These are phyloP conservation scores for Capromys pilorides DNA, from an alignment of 2,797 vertebrate genomes.

Conservation along the genomic window DNA sequence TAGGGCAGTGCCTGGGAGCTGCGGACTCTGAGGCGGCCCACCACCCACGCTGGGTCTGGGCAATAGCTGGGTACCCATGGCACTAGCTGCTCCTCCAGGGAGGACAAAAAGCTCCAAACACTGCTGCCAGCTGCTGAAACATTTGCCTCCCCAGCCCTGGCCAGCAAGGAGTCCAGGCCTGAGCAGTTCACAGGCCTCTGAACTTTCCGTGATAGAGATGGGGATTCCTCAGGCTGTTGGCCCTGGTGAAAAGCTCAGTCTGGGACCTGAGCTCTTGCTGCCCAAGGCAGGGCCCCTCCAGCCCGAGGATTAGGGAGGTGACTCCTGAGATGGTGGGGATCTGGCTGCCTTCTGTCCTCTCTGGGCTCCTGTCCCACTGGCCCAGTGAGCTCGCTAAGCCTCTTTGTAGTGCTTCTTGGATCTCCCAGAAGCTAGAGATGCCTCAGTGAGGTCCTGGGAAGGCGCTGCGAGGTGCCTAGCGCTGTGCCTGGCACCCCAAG, in stretches of 20 bases:
- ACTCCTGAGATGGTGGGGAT: background rate
- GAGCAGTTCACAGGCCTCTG: slow-evolving; percentile 58
- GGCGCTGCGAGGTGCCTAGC: background rate
- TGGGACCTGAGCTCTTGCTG: background rate
- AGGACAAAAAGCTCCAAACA: slow-evolving; percentile 78
- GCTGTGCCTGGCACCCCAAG: background rate
- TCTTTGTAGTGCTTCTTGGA: slow-evolving; percentile 52
- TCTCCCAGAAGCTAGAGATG: background rate
- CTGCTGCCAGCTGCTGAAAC: slow-evolving; percentile 82
- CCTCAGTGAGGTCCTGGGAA: background rate
- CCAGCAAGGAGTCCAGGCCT: slow-evolving; percentile 68
- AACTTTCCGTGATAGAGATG: slow-evolving; percentile 68
- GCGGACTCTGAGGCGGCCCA: slow-evolving; percentile 22
- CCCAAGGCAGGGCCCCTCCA: background rate
- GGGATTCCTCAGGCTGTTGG: slow-evolving; percentile 22
- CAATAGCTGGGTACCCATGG: slow-evolving; percentile 82
- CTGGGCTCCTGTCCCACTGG: background rate
- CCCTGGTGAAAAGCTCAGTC: background rate
- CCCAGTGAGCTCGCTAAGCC: background rate
- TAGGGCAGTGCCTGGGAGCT: slow-evolving; percentile 87
- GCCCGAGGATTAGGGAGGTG: background rate
- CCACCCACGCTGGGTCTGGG: slow-evolving; percentile 86
- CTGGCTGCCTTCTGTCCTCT: background rate
- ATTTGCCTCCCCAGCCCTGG: slow-evolving; percentile 65
- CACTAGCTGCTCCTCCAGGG: slow-evolving; percentile 81